A percentile compares a stretch with the other conserved stretches of the same genome.
phyloP scores from a whole-genome alignment of 2,888 invertebrate genomes.

The Rhodophaea formosa region DNA sequence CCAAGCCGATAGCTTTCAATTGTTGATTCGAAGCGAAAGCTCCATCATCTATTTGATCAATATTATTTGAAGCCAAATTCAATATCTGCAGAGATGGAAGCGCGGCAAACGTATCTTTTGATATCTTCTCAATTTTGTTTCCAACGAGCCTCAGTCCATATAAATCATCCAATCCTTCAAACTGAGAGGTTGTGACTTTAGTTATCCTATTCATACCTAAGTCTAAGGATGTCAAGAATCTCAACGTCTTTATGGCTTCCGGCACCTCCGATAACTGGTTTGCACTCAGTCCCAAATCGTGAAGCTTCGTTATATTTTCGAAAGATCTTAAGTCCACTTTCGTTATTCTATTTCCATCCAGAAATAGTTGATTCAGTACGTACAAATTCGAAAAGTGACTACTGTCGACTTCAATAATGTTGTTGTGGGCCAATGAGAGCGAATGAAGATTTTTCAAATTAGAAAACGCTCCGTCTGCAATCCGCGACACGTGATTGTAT shows the following conservation, averaged over 20 bases:
- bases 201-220: conserved; percentile 91
- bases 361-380: conserved; percentile 86
- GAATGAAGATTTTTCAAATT: conserved; percentile 89
- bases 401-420: conserved; percentile 84
- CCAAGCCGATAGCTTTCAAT: conserved; percentile 87
- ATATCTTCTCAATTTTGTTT: conserved; percentile 89
- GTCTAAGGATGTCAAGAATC: conserved; percentile 88
- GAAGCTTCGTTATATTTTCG: conserved; percentile 88
- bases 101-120: conserved; percentile 86
- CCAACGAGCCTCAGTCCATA: conserved; percentile 89
- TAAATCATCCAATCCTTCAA: conserved; percentile 87
- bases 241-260: conserved; percentile 85
- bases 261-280: conserved; percentile 87
- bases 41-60: conserved; percentile 88
- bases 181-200: conserved; percentile 85
- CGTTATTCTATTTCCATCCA: conserved; percentile 88
- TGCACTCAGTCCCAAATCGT: conserved; percentile 88
- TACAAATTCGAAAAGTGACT: conserved; percentile 87
- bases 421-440: conserved; percentile 87
- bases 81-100: conserved; percentile 88
- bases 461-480: conserved; percentile 87
- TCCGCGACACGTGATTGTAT: conserved; percentile 84
- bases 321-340: conserved; percentile 86
- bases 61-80: conserved; percentile 90
- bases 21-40: conserved; percentile 88